Evolutionary conservation across 92 coral and sea anemone genomes (phyloP).

Genomic region (Umimayanthus chanpuru): DNA sequence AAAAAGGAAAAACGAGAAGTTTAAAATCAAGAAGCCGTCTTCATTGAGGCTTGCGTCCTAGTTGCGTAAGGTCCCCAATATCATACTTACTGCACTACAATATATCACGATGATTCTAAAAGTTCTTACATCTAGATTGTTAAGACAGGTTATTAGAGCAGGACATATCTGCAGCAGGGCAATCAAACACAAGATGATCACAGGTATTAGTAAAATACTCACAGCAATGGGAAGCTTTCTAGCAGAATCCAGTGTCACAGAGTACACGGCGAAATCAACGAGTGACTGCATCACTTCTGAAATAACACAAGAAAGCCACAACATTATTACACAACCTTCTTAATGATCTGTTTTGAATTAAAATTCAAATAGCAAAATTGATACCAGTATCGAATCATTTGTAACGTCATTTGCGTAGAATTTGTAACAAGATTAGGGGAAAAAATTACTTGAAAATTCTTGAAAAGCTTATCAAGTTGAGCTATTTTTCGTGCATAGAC

Average conservation of each 20-base stretch:
- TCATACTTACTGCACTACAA: not conserved
- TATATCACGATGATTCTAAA: too few relatives aligned
- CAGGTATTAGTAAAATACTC: slow-evolving; percentile 28
- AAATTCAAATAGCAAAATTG: not conserved
- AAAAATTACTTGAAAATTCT: too few relatives aligned
- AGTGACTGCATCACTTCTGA: slow-evolving; percentile 67
- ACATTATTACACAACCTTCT: not conserved
- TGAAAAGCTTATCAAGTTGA: too few relatives aligned
- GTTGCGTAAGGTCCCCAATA: too few relatives aligned
- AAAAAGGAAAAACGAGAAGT: too few relatives aligned
- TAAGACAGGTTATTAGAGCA: not conserved
- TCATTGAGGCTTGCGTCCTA: too few relatives aligned
- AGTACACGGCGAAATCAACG: slow-evolving; percentile 76
- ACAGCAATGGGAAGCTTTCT: slow-evolving; percentile 93
- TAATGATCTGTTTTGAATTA: not conserved
- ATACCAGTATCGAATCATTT: too few relatives aligned
- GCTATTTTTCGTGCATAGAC: too few relatives aligned
- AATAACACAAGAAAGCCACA: not conserved
- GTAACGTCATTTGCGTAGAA: too few relatives aligned
- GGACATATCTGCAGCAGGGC: too few relatives aligned
- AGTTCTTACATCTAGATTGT: not conserved
- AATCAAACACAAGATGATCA: not conserved
- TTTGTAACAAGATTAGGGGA: too few relatives aligned
- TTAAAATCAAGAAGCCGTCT: too few relatives aligned
- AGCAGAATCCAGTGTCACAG: slow-evolving; percentile 84